Evolutionary conservation across 2,888 invertebrate species (phyloP).

Genomic region (Pyrrhia umbra): DNA sequence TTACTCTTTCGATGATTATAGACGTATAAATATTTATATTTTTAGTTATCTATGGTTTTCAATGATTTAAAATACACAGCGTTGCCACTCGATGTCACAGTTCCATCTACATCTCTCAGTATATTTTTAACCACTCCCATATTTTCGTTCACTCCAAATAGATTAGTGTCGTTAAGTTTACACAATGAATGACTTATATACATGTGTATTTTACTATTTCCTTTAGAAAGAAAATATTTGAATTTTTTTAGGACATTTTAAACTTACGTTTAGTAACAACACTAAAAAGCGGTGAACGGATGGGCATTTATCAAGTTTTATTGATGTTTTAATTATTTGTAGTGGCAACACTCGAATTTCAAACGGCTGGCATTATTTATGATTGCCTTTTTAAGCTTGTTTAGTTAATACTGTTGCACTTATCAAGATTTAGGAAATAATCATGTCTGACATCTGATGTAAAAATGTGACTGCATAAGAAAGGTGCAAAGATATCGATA

Average conservation of each 20-base stretch:
- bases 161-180: conserved; percentile 51
- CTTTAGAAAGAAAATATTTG: conserved; percentile 17
- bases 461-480: too few relatives aligned
- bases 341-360: conserved; percentile 20
- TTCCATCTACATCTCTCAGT: conserved; percentile 27
- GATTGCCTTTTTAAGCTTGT: conserved; percentile 11
- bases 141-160: conserved; percentile 58
- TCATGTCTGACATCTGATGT: background rate
- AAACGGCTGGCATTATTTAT: conserved; percentile 29
- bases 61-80: background rate
- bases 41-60: background rate
- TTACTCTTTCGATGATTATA: background rate
- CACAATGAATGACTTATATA: conserved; percentile 54
- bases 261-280: conserved; percentile 5
- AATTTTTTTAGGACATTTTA: conserved; percentile 15
- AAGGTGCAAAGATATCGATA: too few relatives aligned
- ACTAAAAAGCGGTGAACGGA: conserved; percentile 5
- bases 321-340: conserved; percentile 15
- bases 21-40: background rate
- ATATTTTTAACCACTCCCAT: conserved; percentile 56
- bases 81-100: conserved; percentile 4
- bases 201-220: conserved; percentile 47
- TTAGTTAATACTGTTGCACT: background rate
- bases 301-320: conserved; percentile 24
- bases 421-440: background rate